These are phyloP conservation scores for Pipra filicauda DNA, from an alignment of 2,113 vertebrate species.

Conservation along the genomic window DNA sequence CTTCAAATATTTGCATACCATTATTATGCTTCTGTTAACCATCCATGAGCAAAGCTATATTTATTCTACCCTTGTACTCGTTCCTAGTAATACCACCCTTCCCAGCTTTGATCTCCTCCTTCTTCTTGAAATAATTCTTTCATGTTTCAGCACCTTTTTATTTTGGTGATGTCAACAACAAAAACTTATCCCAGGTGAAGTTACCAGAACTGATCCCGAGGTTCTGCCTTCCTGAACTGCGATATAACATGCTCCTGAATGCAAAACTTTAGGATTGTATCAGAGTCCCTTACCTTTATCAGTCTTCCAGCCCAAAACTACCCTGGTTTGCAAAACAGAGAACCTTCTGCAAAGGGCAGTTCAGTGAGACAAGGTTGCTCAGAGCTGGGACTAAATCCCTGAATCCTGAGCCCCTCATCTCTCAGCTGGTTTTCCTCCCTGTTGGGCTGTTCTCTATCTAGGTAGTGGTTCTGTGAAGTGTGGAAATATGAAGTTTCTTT, in stretches of 20 bases:
- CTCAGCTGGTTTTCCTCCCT: background rate
- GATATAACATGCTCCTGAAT: background rate
- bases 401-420: background rate
- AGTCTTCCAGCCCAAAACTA: background rate
- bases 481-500: background rate
- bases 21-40: slow-evolving; percentile 31
- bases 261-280: background rate
- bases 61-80: background rate
- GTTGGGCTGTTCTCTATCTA: background rate
- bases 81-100: background rate
- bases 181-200: background rate
- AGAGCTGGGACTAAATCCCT: background rate
- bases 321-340: background rate
- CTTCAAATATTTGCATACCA: slow-evolving; percentile 20
- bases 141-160: background rate
- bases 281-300: background rate
- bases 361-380: background rate
- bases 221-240: background rate
- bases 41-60: slow-evolving; percentile 17
- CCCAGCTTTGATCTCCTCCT: slow-evolving; percentile 5
- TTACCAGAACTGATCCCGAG: background rate
- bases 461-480: background rate
- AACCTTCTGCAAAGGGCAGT: background rate
- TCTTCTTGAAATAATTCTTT: background rate
- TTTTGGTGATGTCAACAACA: background rate